Base-by-base conservation (phyloP, 2,888 invertebrate species). In the Abrostola triplasia region DNA sequence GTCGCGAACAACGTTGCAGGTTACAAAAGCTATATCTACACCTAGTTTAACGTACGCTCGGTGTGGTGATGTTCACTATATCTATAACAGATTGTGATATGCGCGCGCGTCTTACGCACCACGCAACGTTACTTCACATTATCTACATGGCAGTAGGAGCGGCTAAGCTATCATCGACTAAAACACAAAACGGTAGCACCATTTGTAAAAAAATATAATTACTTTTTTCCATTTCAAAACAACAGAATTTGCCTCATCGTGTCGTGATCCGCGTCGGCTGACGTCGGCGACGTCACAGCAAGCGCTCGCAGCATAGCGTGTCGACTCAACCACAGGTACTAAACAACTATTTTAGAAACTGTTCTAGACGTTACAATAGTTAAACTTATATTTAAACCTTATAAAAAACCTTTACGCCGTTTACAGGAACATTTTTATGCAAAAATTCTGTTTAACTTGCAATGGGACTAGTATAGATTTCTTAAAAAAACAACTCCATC, bases 111-210 rank as follows among this genome's bases (percentile, higher is more conserved):
- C 82, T 79, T 54, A 84, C 87, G 76, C 83, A 81, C 79, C 79
- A 76, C 77, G 76, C 77, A 70, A 63, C 69, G 75, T 72, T 76
- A 70, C 75, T 73, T 79, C 73, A 70, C 76, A 73, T 77, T 76
- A 82, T 79, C 84, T 87, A 87, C 85, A 84, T 88, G 90, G 89
- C 91, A 89, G 90, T 89, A 86, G 86, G 86, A 88, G 89, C 89
- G 88, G 85, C 84, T 88, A 88, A 91, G 90, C 91, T 88, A 90
- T 88, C 88, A 83, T 92, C 87, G 89, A 90, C 92, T 91, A 92
- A 89, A 92, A 92, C 90, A 76, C 88, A 92, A 92, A 92, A 90
- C 88, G 90, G 88, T 93, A 94, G 94, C 94, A 94, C 94, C 94
- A 93, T 93, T 93, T 90, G 92, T 93, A 92, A 93, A 92, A 93